These are phyloP conservation scores for Amblyteles armatorius DNA, from an alignment of 2,888 invertebrate species.

Conservation along the genomic window DNA sequence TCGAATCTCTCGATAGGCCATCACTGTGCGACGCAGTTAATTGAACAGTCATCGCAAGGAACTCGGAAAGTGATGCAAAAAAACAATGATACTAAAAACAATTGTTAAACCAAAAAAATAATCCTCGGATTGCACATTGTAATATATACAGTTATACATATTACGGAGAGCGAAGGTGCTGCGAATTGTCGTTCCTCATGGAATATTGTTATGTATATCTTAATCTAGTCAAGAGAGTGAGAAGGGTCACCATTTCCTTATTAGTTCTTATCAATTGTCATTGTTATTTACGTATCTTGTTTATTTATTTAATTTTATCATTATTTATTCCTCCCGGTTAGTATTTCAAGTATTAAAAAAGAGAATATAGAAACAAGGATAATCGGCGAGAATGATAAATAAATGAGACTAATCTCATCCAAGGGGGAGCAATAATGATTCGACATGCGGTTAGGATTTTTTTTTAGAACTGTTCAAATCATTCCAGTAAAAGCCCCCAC, in stretches of 20 bases:
- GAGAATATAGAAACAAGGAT: neutral
- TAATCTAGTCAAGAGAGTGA: conserved; percentile 22
- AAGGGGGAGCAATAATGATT: conserved; percentile 50
- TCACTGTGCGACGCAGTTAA: neutral
- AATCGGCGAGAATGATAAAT: conserved; percentile 7
- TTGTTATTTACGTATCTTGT: conserved; percentile 33
- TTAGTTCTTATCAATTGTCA: conserved; percentile 35
- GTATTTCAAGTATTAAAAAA: neutral
- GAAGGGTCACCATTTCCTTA: conserved; percentile 34
- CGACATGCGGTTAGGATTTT: conserved; percentile 8
- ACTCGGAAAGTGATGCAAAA: neutral
- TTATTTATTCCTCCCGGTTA: conserved; percentile 29
- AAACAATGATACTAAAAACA: conserved; percentile 3
- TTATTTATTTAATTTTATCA: conserved; percentile 25
- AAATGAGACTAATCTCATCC: conserved; percentile 14
- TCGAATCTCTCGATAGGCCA: neutral
- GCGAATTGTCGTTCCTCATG: neutral
- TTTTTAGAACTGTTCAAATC: conserved; percentile 24
- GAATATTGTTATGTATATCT: conserved; percentile 26
- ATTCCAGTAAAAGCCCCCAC: conserved; percentile 47
- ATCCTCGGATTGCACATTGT: conserved; percentile 4
- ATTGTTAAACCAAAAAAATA: conserved; percentile 30
- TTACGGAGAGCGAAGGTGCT: neutral
- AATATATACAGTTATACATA: conserved; percentile 12
- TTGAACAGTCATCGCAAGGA: neutral